Percentiles rank a stretch among this genome's conserved stretches.
These are phyloP conservation scores for Ophion ellenae DNA, from an alignment of 2,888 invertebrate genomes.

Conservation along the genomic window DNA sequence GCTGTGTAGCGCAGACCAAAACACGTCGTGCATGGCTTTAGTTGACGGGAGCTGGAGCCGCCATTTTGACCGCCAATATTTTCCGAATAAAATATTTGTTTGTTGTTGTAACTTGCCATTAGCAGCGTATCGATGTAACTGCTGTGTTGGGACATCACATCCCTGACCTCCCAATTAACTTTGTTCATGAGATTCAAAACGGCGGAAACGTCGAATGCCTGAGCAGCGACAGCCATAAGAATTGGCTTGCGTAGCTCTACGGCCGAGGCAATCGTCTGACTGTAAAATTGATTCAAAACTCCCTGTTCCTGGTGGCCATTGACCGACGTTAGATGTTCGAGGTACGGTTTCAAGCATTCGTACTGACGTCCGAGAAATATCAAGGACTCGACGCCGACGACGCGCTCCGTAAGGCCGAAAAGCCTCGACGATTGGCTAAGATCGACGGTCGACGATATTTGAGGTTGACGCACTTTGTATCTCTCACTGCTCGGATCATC, in stretches of 20 bases:
- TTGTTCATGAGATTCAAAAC: conserved; percentile 94
- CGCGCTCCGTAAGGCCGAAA: conserved; percentile 93
- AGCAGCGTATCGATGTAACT: conserved; percentile 92
- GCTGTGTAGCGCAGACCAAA: too few relatives aligned
- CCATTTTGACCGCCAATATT: background rate
- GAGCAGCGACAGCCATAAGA: conserved; percentile 93
- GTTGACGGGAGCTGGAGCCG: too few relatives aligned
- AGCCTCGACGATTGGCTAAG: conserved; percentile 89
- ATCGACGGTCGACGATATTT: conserved; percentile 88
- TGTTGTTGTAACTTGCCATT: conserved; percentile 83
- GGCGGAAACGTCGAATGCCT: conserved; percentile 90
- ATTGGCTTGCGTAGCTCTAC: conserved; percentile 92
- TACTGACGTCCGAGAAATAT: conserved; percentile 95
- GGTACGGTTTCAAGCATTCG: conserved; percentile 92
- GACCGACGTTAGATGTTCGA: conserved; percentile 91
- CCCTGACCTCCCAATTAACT: conserved; percentile 97
- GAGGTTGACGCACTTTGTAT: conserved; percentile 85
- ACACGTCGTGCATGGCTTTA: too few relatives aligned
- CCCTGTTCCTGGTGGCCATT: conserved; percentile 87
- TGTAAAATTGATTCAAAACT: conserved; percentile 89
- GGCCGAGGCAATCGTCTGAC: conserved; percentile 90
- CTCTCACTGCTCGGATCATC: conserved; percentile 80
- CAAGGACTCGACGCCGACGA: conserved; percentile 96
- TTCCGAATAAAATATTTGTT: background rate
- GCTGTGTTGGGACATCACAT: conserved; percentile 97